Evolutionary conservation across 2,888 invertebrate genomes (phyloP), one percentile per base, ranked within the genome.

Genomic region (Drosophila cognata): DNA sequence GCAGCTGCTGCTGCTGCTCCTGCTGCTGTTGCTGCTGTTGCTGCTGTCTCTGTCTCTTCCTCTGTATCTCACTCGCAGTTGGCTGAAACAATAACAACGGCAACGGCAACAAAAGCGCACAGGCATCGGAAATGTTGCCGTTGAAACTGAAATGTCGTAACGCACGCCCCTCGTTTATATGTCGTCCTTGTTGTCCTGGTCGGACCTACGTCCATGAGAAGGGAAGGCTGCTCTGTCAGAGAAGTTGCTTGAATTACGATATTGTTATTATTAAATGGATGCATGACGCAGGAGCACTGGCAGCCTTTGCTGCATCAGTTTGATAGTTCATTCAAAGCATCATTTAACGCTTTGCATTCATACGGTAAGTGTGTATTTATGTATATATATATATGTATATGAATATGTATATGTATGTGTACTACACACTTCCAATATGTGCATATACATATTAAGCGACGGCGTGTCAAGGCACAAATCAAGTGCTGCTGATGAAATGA

Each of bases 61-160:
- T 43, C 62, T 61, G 33, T 55, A 51, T 41, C 57, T 52, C 65
- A 65, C 60, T 53, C 53, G 74, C 63, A 81, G 82, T 84, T 81
- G 56, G 31, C 61, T 86, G 77, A 81, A 85, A 85, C 88, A 85
- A 85, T 88, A 85, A 88, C 88, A 85, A 78, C 80, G 84, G 72
- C 88, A 79, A 72, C 71, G 63, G 71, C 69, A 82, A 77, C 82
- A 80, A 84, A 83, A 83, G 88, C 85, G 71, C 79, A 74, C 80
- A 85, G 91, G 91, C 90, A 91, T 91, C 92, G 92, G 92, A 92
- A 92, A 92, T 92, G 92, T 92, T 92, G 92, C 90, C 92, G 92
- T 92, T 91, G 92, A 92, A 91, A 91, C 91, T 91, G 91, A 86
- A 86, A 90, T 91, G 92, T 91, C 82, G 84, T 84, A 73, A 74